Evolutionary conservation across 2,797 vertebrate species (phyloP).

Genomic region (Sarcoramphus papa): DNA sequence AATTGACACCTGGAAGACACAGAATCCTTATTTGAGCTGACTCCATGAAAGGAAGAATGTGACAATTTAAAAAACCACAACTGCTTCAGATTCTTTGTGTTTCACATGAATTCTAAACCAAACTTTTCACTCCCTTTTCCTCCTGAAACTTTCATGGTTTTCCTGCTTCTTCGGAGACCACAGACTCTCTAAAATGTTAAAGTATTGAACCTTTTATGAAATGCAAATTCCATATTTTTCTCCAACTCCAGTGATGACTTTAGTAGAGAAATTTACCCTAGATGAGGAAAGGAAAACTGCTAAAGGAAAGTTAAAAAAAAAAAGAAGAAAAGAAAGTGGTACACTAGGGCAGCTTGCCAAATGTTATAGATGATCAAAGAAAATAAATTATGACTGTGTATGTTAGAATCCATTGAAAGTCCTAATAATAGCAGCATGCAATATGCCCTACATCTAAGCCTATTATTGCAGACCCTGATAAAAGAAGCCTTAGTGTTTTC

Average conservation of each 20-base stretch:
- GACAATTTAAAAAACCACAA: background rate
- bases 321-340: background rate
- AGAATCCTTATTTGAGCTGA: background rate
- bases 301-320: background rate
- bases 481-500: background rate
- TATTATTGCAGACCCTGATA: background rate
- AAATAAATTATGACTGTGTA: background rate
- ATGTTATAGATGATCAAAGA: background rate
- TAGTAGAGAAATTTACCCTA: background rate
- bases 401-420: background rate
- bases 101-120: background rate
- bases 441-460: background rate
- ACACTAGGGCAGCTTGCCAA: background rate
- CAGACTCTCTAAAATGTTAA: background rate
- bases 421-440: background rate
- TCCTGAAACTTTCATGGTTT: background rate
- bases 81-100: background rate
- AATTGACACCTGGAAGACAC: background rate
- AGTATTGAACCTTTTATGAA: background rate
- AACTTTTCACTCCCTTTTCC: background rate
- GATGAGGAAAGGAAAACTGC: background rate
- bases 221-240: background rate
- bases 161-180: background rate
- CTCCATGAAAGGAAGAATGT: background rate
- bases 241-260: background rate